These are phyloP conservation scores for Amphibalanus amphitrite DNA, from an alignment of 1,140 invertebrate species.

Conservation along the genomic window DNA sequence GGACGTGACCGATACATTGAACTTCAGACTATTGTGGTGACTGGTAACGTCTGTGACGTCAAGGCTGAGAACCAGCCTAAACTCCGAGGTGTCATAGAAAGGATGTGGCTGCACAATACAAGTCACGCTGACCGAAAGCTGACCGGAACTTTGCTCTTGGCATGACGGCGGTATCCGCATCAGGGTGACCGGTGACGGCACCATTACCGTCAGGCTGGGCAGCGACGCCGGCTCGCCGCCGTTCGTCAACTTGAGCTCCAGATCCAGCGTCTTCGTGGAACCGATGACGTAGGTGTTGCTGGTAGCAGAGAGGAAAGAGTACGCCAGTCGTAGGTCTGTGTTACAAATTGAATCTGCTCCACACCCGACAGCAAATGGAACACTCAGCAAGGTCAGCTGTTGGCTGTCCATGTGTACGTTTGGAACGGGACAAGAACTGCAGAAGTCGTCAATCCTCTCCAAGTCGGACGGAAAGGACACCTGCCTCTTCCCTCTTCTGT, in stretches of 20 bases:
- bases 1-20: neutral
- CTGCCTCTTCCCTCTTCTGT: neutral
- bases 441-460: neutral
- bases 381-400: neutral
- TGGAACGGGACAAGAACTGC: neutral
- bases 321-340: neutral
- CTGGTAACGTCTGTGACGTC: neutral
- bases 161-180: neutral
- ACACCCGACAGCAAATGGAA: neutral
- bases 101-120: neutral
- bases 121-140: neutral
- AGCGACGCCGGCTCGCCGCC: neutral
- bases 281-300: neutral
- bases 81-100: neutral
- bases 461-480: neutral
- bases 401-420: neutral
- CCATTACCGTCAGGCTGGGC: neutral
- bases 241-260: neutral
- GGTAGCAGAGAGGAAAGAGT: neutral
- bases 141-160: neutral
- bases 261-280: neutral
- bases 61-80: neutral
- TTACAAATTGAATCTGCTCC: neutral
- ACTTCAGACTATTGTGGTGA: neutral
- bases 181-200: conserved; percentile 11